Evolutionary conservation across 2,888 invertebrate species (phyloP), one percentile per base, ranked within the genome.

Genomic region (Dasysyrphus tricinctus): DNA sequence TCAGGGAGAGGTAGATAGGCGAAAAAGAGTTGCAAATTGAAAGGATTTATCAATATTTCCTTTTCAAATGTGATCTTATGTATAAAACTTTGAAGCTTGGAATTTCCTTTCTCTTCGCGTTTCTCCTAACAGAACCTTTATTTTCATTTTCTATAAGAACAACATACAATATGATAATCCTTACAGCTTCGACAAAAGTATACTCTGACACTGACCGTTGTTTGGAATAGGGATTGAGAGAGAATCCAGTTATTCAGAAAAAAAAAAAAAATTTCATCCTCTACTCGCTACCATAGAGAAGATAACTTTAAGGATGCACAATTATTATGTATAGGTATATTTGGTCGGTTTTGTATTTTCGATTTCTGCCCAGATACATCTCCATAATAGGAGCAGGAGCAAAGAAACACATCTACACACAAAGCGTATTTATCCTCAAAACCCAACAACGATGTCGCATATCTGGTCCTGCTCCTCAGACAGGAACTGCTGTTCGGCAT

Each of bases 91-190:
- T 75, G 75, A 79, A 79, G 75, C 65, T 63, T 75, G 57, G 29
- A 75, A 65, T 79, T 24, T 24, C 34, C 70, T 24, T 59, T 42
- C 34, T 44, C 56, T 54, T 47, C 19, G 14, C 12, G 44, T 29
- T 16, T 65, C 8, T 24, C 24, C 32, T 3, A 65, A 57, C 1
- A 1, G n/a, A 6, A 69, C 74, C 63, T 65, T 72, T 44, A 72
- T 79, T 75, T 75, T 75, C 57, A 1, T 59, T 75, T 75, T 65
- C 65, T 65, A 72, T 19, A 80, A 65, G 75, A 80, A 84, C 80
- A 84, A 75, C n/a, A n/a, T n/a, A n/a, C 75, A 76, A 80, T 72
- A 75, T 84, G 65, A 80, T 80, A 84, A 76, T 80, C 80, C 83
- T 34, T 59, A 63, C 54, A 44, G 57, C 70, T 83, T 74, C 83